Conservation (phyloP, 2,888 invertebrate species). For the Galeopsomyia nigrocyanea region DNA sequence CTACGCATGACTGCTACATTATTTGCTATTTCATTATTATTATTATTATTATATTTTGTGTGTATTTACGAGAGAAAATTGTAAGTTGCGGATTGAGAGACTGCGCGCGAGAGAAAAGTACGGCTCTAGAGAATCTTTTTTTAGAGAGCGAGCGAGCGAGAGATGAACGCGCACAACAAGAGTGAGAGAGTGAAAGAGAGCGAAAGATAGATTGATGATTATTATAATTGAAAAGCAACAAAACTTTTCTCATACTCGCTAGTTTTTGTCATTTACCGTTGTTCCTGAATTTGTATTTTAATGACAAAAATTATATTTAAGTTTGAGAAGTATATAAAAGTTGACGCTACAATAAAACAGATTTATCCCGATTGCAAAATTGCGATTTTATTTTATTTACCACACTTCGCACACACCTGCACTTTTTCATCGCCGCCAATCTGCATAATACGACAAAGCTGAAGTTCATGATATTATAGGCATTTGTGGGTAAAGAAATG, state of each 20-base stretch:
- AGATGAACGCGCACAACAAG: constrained; percentile 7
- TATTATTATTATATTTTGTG: constrained; percentile 1
- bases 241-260: constrained; percentile 45
- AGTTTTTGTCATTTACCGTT: constrained; percentile 47
- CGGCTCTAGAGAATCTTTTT: constrained; percentile 11
- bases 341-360: constrained; percentile 48
- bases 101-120: not conserved
- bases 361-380: constrained; percentile 39
- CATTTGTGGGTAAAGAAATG: not conserved
- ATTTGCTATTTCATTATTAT: constrained; percentile 41
- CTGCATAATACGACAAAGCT: not conserved
- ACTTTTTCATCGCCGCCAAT: not conserved
- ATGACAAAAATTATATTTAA: constrained; percentile 48
- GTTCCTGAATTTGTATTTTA: constrained; percentile 50
- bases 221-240: constrained; percentile 18
- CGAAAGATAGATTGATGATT: constrained; percentile 37
- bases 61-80: constrained; percentile 13
- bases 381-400: not conserved
- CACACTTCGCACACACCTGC: not conserved
- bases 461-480: too few species aligned
- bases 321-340: constrained; percentile 50
- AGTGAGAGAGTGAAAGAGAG: constrained; percentile 30
- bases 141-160: constrained; percentile 15
- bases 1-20: constrained; percentile 31
- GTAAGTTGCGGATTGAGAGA: constrained; percentile 7